A percentile compares a stretch with the other conserved stretches of the same genome.
phyloP scores from a whole-genome alignment of 2,888 invertebrate genomes.

The Euplexia lucipara region DNA sequence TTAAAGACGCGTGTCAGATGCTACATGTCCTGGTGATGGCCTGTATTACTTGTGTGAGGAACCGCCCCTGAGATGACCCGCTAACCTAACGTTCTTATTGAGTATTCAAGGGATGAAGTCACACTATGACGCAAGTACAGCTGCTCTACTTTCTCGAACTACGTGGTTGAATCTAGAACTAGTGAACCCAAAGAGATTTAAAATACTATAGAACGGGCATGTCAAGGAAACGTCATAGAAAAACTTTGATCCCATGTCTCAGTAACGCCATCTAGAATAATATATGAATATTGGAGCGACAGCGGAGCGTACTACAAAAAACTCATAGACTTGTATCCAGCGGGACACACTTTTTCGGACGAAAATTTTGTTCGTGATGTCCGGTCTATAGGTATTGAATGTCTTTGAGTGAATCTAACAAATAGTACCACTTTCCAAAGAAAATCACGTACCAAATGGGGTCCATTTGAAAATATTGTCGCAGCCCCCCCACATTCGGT shows the following conservation, averaged over 20 bases:
- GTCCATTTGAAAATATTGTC: constrained; percentile 82
- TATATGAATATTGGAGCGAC: no score
- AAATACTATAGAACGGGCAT: no score
- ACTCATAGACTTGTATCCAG: no score
- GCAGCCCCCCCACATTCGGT: constrained; percentile 83
- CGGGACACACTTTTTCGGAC: no score
- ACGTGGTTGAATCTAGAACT: constrained; percentile 16
- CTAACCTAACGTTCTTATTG: not conserved
- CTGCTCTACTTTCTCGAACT: constrained; percentile 5
- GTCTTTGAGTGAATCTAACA: constrained; percentile 8
- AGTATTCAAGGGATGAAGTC: constrained; percentile 15
- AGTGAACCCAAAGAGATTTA: constrained; percentile 9
- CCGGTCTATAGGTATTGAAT: no score
- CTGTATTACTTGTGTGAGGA: not conserved
- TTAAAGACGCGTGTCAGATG: no score
- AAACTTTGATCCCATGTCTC: no score
- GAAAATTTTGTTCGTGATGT: no score
- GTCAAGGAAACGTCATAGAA: no score
- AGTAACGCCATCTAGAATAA: no score
- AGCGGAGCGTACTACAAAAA: no score
- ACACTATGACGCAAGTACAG: not conserved
- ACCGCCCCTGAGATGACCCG: not conserved
- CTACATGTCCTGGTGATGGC: not conserved
- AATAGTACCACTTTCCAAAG: constrained; percentile 14
- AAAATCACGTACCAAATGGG: constrained; percentile 79